Evolutionary conservation across 2,797 vertebrate genomes (phyloP).

Genomic region (Epinephelus coioides): DNA sequence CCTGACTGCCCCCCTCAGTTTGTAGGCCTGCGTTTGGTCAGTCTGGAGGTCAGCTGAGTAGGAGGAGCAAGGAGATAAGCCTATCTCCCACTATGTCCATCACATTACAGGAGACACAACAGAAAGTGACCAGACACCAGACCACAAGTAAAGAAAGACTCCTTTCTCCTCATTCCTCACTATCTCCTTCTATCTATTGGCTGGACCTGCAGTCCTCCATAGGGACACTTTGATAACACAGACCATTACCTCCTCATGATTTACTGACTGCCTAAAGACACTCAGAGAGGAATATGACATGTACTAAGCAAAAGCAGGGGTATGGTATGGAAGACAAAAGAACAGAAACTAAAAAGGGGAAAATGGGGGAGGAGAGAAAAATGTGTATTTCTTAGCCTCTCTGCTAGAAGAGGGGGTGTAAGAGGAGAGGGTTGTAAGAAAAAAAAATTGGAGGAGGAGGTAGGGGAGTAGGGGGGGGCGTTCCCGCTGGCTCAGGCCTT

Average conservation of each 20-base stretch:
- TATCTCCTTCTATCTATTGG: conserved; percentile 69
- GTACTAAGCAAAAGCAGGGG: conserved; percentile 58
- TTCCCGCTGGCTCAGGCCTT: conserved; percentile 82
- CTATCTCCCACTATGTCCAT: conserved; percentile 70
- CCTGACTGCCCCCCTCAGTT: conserved; percentile 15
- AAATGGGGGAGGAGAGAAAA: conserved; percentile 45
- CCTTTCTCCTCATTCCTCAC: conserved; percentile 59
- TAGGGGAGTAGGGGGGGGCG: conserved; percentile 71
- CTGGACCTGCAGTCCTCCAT: conserved; percentile 55
- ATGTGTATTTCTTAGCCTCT: conserved; percentile 58
- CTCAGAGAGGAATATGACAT: conserved; percentile 37
- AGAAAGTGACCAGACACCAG: conserved; percentile 74
- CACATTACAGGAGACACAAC: conserved; percentile 55
- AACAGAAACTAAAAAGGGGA: conserved; percentile 38
- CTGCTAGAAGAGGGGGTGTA: conserved; percentile 54
- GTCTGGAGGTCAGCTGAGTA: conserved; percentile 56
- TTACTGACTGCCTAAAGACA: conserved; percentile 48
- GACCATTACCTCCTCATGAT: conserved; percentile 43
- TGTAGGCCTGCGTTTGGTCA: conserved; percentile 63
- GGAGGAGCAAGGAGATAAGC: conserved; percentile 70
- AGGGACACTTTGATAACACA: conserved; percentile 69
- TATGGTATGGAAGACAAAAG: conserved; percentile 55
- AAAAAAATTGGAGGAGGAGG: conserved; percentile 54
- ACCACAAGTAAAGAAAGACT: conserved; percentile 57
- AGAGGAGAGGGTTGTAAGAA: conserved; percentile 62